Percentiles rank a stretch among this genome's conserved stretches.
phyloP scores from a whole-genome alignment of 2,113 vertebrate genomes.

The Saimiri boliviensis region DNA sequence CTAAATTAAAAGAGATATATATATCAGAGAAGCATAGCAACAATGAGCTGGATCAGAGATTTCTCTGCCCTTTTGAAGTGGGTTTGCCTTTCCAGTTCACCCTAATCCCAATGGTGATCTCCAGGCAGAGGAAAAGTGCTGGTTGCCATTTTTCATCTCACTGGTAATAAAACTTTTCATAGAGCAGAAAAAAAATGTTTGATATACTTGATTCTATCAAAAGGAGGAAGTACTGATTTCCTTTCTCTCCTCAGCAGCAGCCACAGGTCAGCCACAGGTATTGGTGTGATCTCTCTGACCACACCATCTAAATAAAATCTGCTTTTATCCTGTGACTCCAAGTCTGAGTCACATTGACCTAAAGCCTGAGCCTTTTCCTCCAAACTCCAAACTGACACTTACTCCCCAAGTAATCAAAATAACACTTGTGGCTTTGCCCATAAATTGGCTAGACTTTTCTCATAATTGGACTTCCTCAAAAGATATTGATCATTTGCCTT shows the following conservation, averaged over 20 bases:
- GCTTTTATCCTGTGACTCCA: neutral
- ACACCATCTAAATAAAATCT: neutral
- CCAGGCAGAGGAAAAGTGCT: neutral
- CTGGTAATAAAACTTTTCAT: neutral
- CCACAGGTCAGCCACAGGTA: neutral
- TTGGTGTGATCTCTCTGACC: accelerated
- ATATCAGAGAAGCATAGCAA: neutral
- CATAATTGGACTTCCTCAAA: neutral
- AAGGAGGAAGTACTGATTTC: neutral
- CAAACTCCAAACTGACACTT: neutral
- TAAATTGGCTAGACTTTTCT: neutral
- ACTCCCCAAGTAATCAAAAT: neutral
- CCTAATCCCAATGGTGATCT: neutral
- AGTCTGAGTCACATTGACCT: neutral
- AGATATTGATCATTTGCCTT: neutral
- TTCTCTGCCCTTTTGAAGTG: neutral
- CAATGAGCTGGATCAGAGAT: neutral
- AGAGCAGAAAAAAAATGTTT: neutral
- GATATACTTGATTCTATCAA: neutral
- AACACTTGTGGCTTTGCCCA: neutral
- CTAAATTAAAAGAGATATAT: neutral
- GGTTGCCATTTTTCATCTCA: neutral
- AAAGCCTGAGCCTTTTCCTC: neutral
- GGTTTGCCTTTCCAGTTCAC: neutral
- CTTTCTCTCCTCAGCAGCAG: neutral